These are phyloP conservation scores for Cossypha heuglini DNA, from an alignment of 2,797 vertebrate genomes.

Conservation along the genomic window DNA sequence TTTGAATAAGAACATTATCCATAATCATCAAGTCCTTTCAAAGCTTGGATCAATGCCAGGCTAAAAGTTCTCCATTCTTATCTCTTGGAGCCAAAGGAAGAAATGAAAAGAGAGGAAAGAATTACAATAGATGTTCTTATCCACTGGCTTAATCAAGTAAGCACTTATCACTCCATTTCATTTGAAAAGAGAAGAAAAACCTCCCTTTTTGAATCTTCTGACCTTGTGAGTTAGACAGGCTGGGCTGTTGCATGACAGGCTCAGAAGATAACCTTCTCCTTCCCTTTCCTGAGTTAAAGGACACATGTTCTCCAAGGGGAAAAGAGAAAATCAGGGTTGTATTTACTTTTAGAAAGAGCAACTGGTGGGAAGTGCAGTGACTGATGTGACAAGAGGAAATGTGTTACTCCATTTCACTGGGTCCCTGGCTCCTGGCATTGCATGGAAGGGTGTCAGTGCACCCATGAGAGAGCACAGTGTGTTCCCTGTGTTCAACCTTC, in stretches of 20 bases:
- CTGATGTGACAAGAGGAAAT: background rate
- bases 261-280: background rate
- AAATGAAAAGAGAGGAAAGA: background rate
- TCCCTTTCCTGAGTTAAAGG: background rate
- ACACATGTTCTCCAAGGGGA: background rate
- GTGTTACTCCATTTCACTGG: background rate
- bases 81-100: background rate
- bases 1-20: slow-evolving; percentile 3
- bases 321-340: background rate
- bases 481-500: background rate
- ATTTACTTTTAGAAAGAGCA: background rate
- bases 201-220: background rate
- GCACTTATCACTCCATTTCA: background rate
- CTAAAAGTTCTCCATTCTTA: background rate
- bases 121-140: background rate
- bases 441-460: accelerated
- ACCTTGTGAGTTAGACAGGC: background rate
- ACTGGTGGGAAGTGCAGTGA: background rate
- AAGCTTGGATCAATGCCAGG: background rate
- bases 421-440: background rate
- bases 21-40: slow-evolving; percentile 12
- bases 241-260: background rate
- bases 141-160: slow-evolving; percentile 7
- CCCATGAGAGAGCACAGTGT: background rate
- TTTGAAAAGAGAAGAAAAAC: background rate